Conservation (phyloP, 1,140 invertebrate genomes). For the Drosophila sp. region DNA sequence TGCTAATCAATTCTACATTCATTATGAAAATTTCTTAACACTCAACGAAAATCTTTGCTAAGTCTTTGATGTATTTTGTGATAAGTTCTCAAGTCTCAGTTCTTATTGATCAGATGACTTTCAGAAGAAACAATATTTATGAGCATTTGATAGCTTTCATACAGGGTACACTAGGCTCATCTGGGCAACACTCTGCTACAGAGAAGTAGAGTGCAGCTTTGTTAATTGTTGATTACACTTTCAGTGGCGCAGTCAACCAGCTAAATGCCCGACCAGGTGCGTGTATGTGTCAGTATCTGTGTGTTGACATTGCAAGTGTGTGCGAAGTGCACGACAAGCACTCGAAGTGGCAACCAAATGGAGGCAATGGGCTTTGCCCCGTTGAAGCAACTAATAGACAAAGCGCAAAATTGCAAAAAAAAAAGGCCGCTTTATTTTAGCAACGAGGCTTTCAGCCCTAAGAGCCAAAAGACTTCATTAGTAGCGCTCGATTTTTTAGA, state of each 20-base stretch:
- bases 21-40: no score
- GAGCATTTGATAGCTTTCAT: no score
- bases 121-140: no score
- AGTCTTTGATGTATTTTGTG: no score
- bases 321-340: neutral
- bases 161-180: neutral
- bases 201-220: slow-evolving; percentile 20
- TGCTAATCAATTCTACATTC: no score
- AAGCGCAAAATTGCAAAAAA: slow-evolving; percentile 20
- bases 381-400: slow-evolving; percentile 43
- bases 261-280: slow-evolving; percentile 17
- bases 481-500: slow-evolving; percentile 23
- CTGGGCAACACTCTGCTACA: neutral
- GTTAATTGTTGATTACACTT: slow-evolving; percentile 46
- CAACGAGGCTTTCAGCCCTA: slow-evolving; percentile 27
- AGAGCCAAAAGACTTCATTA: slow-evolving; percentile 34
- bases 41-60: no score
- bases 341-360: slow-evolving; percentile 11
- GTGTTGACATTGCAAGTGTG: neutral
- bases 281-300: slow-evolving; percentile 2
- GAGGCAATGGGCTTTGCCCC: slow-evolving; percentile 19
- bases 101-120: no score
- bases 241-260: slow-evolving; percentile 3
- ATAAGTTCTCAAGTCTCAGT: no score
- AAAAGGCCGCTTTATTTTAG: slow-evolving; percentile 7